Percentiles rank a stretch among this genome's conserved stretches.
phyloP scores from a whole-genome alignment of 2,888 invertebrate genomes.

The Mactromeris polynyma region DNA sequence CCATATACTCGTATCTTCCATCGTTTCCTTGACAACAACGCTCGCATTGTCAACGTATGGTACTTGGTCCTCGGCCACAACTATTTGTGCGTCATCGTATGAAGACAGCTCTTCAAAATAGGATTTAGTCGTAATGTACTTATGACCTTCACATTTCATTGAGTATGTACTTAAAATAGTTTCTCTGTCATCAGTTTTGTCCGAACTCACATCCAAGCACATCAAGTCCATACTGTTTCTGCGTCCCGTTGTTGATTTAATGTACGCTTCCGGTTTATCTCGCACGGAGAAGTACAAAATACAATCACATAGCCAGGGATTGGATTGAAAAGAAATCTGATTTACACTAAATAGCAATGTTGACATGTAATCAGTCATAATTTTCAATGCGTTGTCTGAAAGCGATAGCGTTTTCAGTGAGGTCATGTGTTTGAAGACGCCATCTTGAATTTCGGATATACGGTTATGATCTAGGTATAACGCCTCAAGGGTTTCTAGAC shows the following conservation, averaged over 20 bases:
- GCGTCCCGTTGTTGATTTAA: constrained; percentile 1
- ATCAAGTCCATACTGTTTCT: not conserved
- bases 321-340: constrained; percentile 69
- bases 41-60: not conserved
- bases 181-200: constrained; percentile 20
- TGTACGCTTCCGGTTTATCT: constrained; percentile 49
- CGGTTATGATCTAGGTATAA: constrained; percentile 73
- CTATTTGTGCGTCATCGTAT: not conserved
- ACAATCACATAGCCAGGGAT: constrained; percentile 74
- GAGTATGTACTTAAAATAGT: constrained; percentile 39
- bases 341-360: constrained; percentile 57
- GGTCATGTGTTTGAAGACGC: constrained; percentile 68
- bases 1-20: not conserved
- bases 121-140: not conserved
- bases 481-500: constrained; percentile 63
- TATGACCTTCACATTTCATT: constrained; percentile 39
- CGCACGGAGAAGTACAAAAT: constrained; percentile 60
- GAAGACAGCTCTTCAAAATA: not conserved
- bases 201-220: constrained; percentile 32
- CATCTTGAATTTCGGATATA: constrained; percentile 63
- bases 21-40: constrained; percentile 12
- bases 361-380: constrained; percentile 67
- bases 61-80: not conserved
- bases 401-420: constrained; percentile 65
- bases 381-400: constrained; percentile 66